phyloP scores from a whole-genome alignment of 2,888 invertebrate species.

The Anthophora plumipes region DNA sequence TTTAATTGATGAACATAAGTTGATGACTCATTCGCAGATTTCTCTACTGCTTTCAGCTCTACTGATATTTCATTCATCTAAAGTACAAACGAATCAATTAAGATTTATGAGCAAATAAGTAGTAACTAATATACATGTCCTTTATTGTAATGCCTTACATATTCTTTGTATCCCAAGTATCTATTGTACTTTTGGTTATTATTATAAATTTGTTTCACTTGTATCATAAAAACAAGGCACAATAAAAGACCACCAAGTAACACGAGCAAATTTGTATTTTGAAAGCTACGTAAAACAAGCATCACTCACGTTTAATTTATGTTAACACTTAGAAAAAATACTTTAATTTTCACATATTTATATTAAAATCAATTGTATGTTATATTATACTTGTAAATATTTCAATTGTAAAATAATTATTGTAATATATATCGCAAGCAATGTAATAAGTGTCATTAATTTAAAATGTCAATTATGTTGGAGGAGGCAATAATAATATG shows the following conservation, averaged over 20 bases:
- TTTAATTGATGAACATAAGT: conserved; percentile 80
- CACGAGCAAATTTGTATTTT: conserved; percentile 79
- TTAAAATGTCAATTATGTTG: conserved; percentile 17
- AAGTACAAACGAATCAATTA: conserved; percentile 29
- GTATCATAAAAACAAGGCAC: conserved; percentile 83
- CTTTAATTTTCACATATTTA: neutral
- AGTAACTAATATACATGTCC: neutral
- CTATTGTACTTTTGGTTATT: conserved; percentile 85
- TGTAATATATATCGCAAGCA: neutral
- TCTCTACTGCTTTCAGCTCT: conserved; percentile 83
- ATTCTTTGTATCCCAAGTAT: conserved; percentile 84
- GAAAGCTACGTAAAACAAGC: conserved; percentile 80
- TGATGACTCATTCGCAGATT: conserved; percentile 81
- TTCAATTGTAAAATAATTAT: neutral
- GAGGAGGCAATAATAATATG: neutral
- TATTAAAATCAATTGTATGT: conserved; percentile 21
- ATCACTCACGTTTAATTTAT: conserved; percentile 72
- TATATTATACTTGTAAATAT: conserved; percentile 20
- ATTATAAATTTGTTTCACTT: conserved; percentile 85
- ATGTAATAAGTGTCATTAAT: conserved; percentile 2
- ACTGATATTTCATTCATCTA: conserved; percentile 84
- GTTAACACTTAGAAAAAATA: conserved; percentile 18
- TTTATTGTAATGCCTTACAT: conserved; percentile 79
- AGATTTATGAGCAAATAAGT: neutral
- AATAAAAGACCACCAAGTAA: conserved; percentile 79